A percentile compares a stretch with the other conserved stretches of the same genome.
These are phyloP conservation scores for Neoaliturus tenellus DNA, from an alignment of 2,888 invertebrate species.

Conservation along the genomic window DNA sequence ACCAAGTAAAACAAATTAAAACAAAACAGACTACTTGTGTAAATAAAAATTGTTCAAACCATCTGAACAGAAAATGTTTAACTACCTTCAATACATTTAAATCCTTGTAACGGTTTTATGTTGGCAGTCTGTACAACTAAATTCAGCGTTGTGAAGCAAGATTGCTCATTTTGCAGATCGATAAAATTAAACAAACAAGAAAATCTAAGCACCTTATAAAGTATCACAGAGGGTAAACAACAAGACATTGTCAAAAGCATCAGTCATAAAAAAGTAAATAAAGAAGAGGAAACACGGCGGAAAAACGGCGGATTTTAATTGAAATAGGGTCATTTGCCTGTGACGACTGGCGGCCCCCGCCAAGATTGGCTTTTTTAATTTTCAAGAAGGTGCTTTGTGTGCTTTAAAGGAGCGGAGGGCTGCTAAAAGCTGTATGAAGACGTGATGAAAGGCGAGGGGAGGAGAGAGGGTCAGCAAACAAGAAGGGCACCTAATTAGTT, in stretches of 20 bases:
- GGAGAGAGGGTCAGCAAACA: conserved; percentile 52
- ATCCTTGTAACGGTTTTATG: too few relatives aligned
- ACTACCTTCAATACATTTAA: too few relatives aligned
- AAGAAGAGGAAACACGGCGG: conserved; percentile 16
- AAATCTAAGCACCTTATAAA: neutral
- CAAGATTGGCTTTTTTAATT: conserved; percentile 51
- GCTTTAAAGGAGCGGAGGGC: conserved; percentile 7
- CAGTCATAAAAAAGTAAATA: conserved; percentile 30
- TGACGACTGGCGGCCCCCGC: neutral
- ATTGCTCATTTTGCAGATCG: too few relatives aligned
- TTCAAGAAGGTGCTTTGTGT: conserved; percentile 51
- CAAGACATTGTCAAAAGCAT: conserved; percentile 10
- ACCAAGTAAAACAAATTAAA: too few relatives aligned
- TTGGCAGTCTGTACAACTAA: too few relatives aligned
- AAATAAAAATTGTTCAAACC: too few relatives aligned
- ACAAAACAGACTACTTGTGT: too few relatives aligned
- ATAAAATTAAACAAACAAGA: neutral
- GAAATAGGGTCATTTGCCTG: conserved; percentile 38
- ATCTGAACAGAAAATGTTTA: too few relatives aligned
- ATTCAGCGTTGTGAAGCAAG: too few relatives aligned
- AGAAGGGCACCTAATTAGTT: conserved; percentile 58
- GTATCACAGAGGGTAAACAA: neutral
- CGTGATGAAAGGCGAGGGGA: conserved; percentile 48
- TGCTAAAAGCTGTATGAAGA: conserved; percentile 49
- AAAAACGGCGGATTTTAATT: conserved; percentile 30